Evolutionary conservation across 30 jellyfish, hydroid and myxozoan genomes (phyloP), one percentile per base, ranked within the genome.

Genomic region (Aurelia sp.): DNA sequence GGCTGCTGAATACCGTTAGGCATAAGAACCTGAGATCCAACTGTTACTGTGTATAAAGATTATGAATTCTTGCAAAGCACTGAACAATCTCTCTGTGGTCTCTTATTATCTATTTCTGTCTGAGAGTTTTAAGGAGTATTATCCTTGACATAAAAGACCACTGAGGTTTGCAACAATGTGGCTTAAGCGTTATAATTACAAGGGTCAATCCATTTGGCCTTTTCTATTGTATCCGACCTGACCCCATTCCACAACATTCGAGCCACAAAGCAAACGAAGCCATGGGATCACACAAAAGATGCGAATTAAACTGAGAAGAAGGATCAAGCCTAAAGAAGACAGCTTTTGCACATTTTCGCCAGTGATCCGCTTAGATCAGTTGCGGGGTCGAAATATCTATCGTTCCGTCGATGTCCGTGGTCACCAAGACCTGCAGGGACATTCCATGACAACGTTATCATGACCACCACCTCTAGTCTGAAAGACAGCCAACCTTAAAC

Each of bases 131-230:
- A 84, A 84, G 71, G 67, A 72, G 93, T 61, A 84, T 84, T 84
- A 84, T 84, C 93, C 84, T 53, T 15, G 74, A 84, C 58, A 84
- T 84, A 84, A 84, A 84, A 66, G 87, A 52, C 87, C 74, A 84
- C 87, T 76, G 87, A 84, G 74, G 93, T 73, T 62, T 76, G 82
- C 74, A 47, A 84, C 93, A 84, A 84, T 84, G 84, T 74, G 87
- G 87, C 84, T 84, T 51, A 84, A 84, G 73, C 73, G 74, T 44
- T 84, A 84, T 84, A 84, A 84, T 84, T 84, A 84, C 87, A 63
- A 58, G 84, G 93, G 87, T 84, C 93, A 84, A 73, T 84, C 93
- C 93, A 66, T 76, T 84, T 84, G 87, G 87, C 93, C 93, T 84
- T n/a, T 70, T 53, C 67, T 64, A 35, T 84, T 84, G 93, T 84